Conservation (phyloP, 2,888 invertebrate species). For the Brachypterus glaber region DNA sequence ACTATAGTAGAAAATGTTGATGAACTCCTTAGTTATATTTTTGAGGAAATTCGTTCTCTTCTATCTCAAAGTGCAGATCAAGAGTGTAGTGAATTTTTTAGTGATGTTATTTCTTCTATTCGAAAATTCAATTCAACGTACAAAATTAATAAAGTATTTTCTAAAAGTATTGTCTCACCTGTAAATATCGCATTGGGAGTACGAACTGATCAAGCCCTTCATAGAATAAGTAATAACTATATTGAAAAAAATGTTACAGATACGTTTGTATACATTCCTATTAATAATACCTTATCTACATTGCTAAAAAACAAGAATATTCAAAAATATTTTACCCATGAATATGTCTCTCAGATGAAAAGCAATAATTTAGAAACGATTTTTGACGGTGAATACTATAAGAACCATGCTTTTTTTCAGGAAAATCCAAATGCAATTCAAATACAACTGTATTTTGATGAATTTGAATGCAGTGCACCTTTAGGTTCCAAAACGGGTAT, state of each 20-base stretch:
- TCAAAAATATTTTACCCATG: not conserved
- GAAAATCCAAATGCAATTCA: not conserved
- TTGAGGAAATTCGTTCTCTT: not conserved
- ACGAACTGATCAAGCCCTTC: slow-evolving; percentile 8
- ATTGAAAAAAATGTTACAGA: slow-evolving; percentile 13
- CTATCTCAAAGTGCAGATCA: not conserved
- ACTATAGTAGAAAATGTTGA: not conserved
- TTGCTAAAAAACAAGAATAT: not conserved
- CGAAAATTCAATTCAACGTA: not conserved
- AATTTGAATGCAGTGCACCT: slow-evolving; percentile 21
- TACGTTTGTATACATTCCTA: slow-evolving; percentile 15
- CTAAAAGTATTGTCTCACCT: not conserved
- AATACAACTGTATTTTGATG: slow-evolving; percentile 16
- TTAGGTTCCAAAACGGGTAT: slow-evolving; percentile 18
- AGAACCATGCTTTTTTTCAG: not conserved
- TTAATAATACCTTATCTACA: slow-evolving; percentile 6
- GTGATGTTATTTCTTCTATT: not conserved
- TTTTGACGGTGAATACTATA: not conserved
- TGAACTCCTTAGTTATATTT: not conserved
- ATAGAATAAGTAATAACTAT: slow-evolving; percentile 6
- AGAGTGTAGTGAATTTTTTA: not conserved
- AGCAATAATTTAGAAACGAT: not conserved
- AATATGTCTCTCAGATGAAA: not conserved
- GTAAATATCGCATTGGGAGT: slow-evolving; percentile 3
- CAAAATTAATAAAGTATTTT: not conserved